These are phyloP conservation scores for Lycaon pictus DNA, from an alignment of 2,113 vertebrate genomes.

Conservation along the genomic window DNA sequence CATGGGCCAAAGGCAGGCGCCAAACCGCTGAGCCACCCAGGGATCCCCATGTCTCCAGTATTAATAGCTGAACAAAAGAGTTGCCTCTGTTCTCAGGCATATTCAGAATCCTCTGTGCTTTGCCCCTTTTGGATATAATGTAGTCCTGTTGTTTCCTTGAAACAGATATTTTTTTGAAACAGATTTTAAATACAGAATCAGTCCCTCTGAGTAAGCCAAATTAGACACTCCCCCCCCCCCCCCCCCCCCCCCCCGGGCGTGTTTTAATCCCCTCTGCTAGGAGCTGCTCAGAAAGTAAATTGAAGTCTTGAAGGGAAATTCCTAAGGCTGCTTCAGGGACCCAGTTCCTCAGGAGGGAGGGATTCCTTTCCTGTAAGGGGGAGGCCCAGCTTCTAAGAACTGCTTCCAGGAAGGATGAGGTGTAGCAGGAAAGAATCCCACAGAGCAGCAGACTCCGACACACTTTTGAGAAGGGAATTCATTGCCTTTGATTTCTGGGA, in stretches of 20 bases:
- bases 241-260: not conserved
- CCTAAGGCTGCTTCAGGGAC: not conserved
- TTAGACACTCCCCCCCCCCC: not conserved
- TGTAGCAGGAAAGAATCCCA: constrained; percentile 58
- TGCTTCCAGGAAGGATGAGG: constrained; percentile 73
- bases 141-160: not conserved
- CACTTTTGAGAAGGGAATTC: not conserved
- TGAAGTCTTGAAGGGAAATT: constrained; percentile 59
- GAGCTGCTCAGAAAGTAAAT: not conserved
- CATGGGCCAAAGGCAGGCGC: no score
- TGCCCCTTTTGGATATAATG: not conserved
- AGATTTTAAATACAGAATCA: not conserved
- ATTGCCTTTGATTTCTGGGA: constrained; percentile 56
- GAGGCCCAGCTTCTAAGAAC: constrained; percentile 31
- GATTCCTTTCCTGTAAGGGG: constrained; percentile 49
- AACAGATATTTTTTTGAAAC: not conserved
- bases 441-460: not conserved
- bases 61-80: not conserved
- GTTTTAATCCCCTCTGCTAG: not conserved
- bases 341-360: not conserved
- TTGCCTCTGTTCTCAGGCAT: not conserved
- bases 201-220: not conserved
- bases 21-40: no score
- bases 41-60: not conserved
- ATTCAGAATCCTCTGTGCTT: not conserved